Conservation (phyloP, 2,113 vertebrate species). For the Cyprinodon tularosa region DNA sequence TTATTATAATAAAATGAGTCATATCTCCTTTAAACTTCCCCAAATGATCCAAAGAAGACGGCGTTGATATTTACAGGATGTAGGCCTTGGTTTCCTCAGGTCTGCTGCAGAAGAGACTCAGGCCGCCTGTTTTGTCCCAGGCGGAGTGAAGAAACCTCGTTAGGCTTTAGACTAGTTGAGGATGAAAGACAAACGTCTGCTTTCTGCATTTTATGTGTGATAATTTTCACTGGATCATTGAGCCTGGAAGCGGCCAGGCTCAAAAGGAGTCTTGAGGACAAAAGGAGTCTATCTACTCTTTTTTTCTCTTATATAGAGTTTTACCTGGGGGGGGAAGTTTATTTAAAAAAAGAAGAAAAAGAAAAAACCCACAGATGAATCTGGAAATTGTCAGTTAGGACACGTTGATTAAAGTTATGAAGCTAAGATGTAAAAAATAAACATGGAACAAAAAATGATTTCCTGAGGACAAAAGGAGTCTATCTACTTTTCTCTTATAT, state of each 20-base stretch:
- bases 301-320: neutral
- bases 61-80: no score
- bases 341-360: neutral
- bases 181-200: constrained; percentile 20
- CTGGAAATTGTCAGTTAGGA: neutral
- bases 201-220: constrained; percentile 20
- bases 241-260: no score
- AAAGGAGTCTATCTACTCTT: neutral
- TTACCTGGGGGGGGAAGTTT: neutral
- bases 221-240: no score
- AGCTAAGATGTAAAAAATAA: neutral
- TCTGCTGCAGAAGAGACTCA: no score
- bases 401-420: neutral
- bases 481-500: no score
- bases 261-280: neutral
- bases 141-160: constrained; percentile 13
- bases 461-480: no score
- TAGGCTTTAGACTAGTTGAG: neutral
- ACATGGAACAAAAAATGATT: no score
- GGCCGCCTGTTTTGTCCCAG: no score
- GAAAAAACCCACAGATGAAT: neutral
- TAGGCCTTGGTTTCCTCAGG: no score
- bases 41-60: no score
- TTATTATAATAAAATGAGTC: no score
- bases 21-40: no score